Conservation (phyloP, 2,113 vertebrate genomes). For the Notothenia coriiceps region DNA sequence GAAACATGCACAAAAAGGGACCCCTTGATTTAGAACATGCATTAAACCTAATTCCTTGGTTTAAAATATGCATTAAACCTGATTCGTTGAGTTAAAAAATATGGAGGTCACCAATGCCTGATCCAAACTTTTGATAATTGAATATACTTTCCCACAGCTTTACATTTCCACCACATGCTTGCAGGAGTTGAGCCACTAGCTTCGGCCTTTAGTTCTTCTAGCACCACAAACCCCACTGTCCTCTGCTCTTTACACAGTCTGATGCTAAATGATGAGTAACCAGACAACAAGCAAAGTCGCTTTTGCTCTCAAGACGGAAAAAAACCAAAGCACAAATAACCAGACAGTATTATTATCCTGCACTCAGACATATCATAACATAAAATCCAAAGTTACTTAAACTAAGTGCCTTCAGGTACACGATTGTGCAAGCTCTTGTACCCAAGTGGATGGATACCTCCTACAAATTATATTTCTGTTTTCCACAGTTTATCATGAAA, state of each 20-base stretch:
- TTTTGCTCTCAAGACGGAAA: not conserved
- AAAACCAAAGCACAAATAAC: not conserved
- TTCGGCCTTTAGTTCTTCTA: not conserved
- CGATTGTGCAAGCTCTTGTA: too few species aligned
- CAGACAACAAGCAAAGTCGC: not conserved
- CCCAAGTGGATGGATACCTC: not conserved
- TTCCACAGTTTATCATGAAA: not conserved
- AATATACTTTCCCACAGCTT: not conserved
- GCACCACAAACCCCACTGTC: not conserved
- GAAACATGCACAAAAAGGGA: too few species aligned
- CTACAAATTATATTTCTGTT: not conserved
- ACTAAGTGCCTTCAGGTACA: not conserved
- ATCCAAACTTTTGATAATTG: constrained; percentile 1
- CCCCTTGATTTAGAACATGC: too few species aligned
- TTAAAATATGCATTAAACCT: not conserved
- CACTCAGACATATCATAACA: not conserved
- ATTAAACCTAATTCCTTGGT: not conserved
- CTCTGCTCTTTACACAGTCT: constrained; percentile 6
- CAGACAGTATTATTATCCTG: not conserved
- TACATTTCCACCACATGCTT: not conserved
- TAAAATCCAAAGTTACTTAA: not conserved
- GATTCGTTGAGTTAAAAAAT: not conserved
- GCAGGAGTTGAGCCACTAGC: constrained; percentile 12
- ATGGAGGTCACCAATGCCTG: not conserved
- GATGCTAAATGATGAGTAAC: not conserved